Evolutionary conservation across 2,888 invertebrate genomes (phyloP).

Genomic region (Baccha elongata): DNA sequence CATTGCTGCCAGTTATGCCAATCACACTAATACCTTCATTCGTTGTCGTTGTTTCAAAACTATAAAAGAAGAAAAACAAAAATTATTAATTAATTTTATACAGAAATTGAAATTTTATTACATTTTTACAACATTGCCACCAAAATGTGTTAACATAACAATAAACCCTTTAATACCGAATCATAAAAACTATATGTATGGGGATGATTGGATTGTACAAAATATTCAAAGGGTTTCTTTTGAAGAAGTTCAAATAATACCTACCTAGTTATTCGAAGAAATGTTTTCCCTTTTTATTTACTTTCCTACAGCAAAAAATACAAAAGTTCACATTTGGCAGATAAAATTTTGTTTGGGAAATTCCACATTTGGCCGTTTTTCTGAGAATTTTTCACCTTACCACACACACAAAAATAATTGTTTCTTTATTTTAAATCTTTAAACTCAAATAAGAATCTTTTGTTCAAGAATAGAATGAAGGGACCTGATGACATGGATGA

Average conservation of each 20-base stretch:
- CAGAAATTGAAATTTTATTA: constrained; percentile 32
- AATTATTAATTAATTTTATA: constrained; percentile 20
- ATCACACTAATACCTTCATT: constrained; percentile 76
- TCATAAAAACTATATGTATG: neutral
- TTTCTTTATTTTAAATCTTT: neutral
- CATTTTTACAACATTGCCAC: neutral
- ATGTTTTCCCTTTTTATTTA: constrained; percentile 1
- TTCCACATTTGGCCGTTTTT: constrained; percentile 24
- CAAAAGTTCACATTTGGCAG: constrained; percentile 1
- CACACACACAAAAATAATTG: constrained; percentile 30
- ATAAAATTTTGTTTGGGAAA: constrained; percentile 8
- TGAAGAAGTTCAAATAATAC: constrained; percentile 5
- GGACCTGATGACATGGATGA: neutral
- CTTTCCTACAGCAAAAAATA: neutral
- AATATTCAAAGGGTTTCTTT: constrained; percentile 26
- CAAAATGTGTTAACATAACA: too few species aligned
- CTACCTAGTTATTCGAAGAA: too few species aligned
- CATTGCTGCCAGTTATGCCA: constrained; percentile 75
- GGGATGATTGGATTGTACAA: constrained; percentile 48
- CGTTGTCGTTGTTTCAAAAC: constrained; percentile 77
- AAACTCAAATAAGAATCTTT: constrained; percentile 13
- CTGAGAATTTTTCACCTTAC: constrained; percentile 32
- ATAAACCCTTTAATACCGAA: neutral
- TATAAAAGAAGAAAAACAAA: constrained; percentile 68
- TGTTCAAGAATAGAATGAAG: constrained; percentile 20